Evolutionary conservation across 1,140 invertebrate genomes (phyloP).

Genomic region (Plectrocnemia conspersa): DNA sequence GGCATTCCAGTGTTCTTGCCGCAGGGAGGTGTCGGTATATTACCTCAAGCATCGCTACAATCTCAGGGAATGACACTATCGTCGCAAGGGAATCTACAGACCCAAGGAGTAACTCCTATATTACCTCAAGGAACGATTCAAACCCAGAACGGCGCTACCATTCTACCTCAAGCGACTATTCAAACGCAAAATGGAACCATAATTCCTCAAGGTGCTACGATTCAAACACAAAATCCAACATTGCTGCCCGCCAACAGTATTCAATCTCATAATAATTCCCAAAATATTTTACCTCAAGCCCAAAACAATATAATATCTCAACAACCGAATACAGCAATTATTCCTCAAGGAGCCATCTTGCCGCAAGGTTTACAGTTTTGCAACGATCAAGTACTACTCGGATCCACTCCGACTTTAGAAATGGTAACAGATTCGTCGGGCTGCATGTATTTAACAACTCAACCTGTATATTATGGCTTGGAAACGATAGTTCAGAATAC

Average conservation of each 20-base stretch:
- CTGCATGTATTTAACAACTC: slow-evolving; percentile 61
- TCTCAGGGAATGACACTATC: slow-evolving; percentile 45
- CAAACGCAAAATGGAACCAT: slow-evolving; percentile 50
- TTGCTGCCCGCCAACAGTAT: slow-evolving; percentile 45
- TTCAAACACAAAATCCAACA: slow-evolving; percentile 47
- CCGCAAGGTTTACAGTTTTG: slow-evolving; percentile 58
- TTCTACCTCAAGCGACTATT: slow-evolving; percentile 47
- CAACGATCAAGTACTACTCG: slow-evolving; percentile 60
- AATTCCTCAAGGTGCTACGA: slow-evolving; percentile 48
- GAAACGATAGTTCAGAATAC: slow-evolving; percentile 82
- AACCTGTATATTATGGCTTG: slow-evolving; percentile 74
- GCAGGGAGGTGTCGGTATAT: slow-evolving; percentile 49
- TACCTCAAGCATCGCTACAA: slow-evolving; percentile 46
- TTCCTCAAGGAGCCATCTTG: slow-evolving; percentile 61
- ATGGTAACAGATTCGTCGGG: slow-evolving; percentile 64
- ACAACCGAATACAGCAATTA: slow-evolving; percentile 45
- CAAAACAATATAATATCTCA: slow-evolving; percentile 49
- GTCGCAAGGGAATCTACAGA: slow-evolving; percentile 49
- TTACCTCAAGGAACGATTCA: slow-evolving; percentile 44
- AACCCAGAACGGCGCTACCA: slow-evolving; percentile 47
- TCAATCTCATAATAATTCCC: slow-evolving; percentile 48
- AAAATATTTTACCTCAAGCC: slow-evolving; percentile 48
- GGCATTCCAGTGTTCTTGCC: slow-evolving; percentile 56
- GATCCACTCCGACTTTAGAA: slow-evolving; percentile 63
- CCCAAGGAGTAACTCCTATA: slow-evolving; percentile 50